Evolutionary conservation across 2,888 invertebrate genomes (phyloP).

Genomic region (Chrysolina haemoptera): DNA sequence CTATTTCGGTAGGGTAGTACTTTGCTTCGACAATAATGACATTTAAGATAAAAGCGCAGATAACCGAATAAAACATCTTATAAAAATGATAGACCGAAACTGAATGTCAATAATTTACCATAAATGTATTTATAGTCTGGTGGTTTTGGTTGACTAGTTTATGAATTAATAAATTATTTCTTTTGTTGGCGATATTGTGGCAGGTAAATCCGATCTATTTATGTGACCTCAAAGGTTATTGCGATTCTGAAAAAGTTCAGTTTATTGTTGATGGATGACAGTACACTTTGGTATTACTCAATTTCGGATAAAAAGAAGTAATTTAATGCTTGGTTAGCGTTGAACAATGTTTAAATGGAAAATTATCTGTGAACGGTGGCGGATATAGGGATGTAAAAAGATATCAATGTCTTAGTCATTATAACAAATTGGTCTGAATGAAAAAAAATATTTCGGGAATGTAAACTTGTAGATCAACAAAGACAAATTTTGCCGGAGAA

Average conservation of each 20-base stretch:
- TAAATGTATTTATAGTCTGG: constrained; percentile 21
- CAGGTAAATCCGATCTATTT: constrained; percentile 22
- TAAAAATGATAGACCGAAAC: constrained; percentile 8
- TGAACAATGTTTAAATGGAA: constrained; percentile 24
- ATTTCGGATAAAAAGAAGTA: constrained; percentile 33
- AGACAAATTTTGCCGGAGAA: neutral
- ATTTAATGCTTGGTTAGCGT: constrained; percentile 40
- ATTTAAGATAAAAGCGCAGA: neutral
- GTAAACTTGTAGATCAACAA: neutral
- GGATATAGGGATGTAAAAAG: constrained; percentile 5
- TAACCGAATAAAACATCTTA: constrained; percentile 17
- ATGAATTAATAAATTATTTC: constrained; percentile 19
- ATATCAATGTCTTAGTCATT: neutral
- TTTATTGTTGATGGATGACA: constrained; percentile 32
- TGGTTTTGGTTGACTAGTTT: constrained; percentile 10
- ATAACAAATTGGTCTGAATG: neutral
- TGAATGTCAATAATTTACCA: constrained; percentile 1
- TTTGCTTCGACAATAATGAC: neutral
- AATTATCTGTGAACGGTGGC: neutral
- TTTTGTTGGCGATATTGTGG: constrained; percentile 18
- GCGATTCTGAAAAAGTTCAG: constrained; percentile 15
- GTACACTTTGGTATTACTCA: constrained; percentile 33
- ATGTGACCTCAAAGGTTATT: constrained; percentile 26
- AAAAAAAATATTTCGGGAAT: neutral
- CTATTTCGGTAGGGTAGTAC: neutral